Evolutionary conservation across 2,113 vertebrate genomes (phyloP), one percentile per base, ranked within the genome.

Genomic region (Hemichromis elongatus): DNA sequence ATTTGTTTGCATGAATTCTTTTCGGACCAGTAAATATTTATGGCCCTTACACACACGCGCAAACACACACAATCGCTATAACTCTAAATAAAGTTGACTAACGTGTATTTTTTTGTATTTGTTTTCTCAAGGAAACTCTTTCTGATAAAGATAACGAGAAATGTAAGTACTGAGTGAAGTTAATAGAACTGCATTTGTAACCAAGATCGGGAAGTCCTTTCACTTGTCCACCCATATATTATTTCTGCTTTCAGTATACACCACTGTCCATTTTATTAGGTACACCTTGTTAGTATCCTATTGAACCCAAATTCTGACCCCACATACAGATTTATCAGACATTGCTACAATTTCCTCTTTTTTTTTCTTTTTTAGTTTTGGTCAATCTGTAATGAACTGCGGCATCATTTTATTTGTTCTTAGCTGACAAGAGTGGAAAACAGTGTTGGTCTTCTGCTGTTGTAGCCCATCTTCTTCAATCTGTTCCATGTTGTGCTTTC

Each of bases 111-210:
- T 28, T 11, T 14, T 84, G 33, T 24, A 9, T 24, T 35, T 21
- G 12, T 77, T 85, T 16, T 55, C 30, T 84, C 10, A 37, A 95
- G 95, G 80, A 91, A 68, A 30, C 77, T 47, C 8, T 30, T 1
- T 1, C 84, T 81, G 26, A 59, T 3, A 0, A 61, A 35, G 6
- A 9, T 26, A 21, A n/a, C 3, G 56, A 57, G 19, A 84, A 57
- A 45, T 68, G 95, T 96, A 82, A 96, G 94, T 92, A 80, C 4
- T 14, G 9, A 52, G n/a, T 11, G 3, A 75, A 11, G 13, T 11
- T 12, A 68, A 0, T n/a, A 40, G 35, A 14, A 40, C 33, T 66
- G 4, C 14, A 1, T 66, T 66, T 40, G 5, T 66, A 66, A 14
- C 4, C n/a, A 14, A 40, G 0, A 40, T 40, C n/a, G 24, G 33